phyloP scores from a whole-genome alignment of 2,888 invertebrate species.

The Drosophila emarginata region DNA sequence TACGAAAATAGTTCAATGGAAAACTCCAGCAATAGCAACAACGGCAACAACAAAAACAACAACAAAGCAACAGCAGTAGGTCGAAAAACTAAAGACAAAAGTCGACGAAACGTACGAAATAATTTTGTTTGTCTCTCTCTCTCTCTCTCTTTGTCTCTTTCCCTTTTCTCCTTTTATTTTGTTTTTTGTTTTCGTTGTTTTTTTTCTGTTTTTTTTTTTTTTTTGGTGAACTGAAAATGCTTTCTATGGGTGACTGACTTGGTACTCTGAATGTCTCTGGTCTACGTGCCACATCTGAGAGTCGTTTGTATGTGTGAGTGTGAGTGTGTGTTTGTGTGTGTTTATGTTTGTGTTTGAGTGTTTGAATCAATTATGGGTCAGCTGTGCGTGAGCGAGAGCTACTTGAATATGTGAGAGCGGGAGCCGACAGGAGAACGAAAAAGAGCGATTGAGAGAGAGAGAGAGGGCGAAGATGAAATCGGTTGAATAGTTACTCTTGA shows the following conservation, averaged over 20 bases:
- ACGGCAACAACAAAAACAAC: constrained; percentile 24
- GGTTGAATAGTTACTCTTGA: constrained; percentile 14
- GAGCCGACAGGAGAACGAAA: constrained; percentile 8
- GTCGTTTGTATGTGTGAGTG: neutral
- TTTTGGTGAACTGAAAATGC: neutral
- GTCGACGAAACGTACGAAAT: constrained; percentile 11
- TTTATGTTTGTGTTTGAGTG: constrained; percentile 32
- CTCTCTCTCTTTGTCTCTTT: neutral
- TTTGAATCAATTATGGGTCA: constrained; percentile 69
- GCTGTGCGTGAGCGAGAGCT: constrained; percentile 67
- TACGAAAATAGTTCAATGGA: constrained; percentile 74
- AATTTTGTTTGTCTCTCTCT: constrained; percentile 34
- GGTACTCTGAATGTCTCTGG: constrained; percentile 24
- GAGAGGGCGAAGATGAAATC: constrained; percentile 16
- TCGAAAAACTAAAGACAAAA: constrained; percentile 23
- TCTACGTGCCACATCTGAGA: constrained; percentile 43
- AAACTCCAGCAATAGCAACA: constrained; percentile 49
- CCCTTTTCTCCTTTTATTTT: constrained; percentile 7
- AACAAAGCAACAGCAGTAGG: constrained; percentile 47
- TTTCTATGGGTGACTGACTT: constrained; percentile 30
- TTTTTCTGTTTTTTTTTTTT: no score
- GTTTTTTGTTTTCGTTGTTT: neutral
- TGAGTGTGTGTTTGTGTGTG: constrained; percentile 18
- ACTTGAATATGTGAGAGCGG: constrained; percentile 10
- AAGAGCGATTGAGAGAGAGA: constrained; percentile 18